Percentiles rank a stretch among this genome's conserved stretches.
Conservation (phyloP, 2,797 vertebrate genomes). For the Peromyscus melanophrys region DNA sequence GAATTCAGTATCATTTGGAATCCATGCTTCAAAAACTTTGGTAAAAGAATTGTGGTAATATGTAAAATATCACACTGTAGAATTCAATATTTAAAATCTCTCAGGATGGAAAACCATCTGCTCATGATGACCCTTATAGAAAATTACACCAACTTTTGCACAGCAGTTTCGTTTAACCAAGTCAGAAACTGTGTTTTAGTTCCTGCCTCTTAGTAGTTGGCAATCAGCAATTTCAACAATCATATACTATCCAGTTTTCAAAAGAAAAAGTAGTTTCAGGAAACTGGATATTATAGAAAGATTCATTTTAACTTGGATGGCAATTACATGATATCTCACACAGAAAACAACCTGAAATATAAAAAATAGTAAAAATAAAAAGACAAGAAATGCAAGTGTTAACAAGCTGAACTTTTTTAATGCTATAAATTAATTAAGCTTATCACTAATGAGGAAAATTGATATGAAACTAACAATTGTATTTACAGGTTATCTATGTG, state of each 20-base stretch:
- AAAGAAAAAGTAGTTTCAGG: constrained; percentile 53
- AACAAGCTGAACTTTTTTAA: constrained; percentile 46
- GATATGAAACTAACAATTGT: constrained; percentile 30
- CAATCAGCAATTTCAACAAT: constrained; percentile 60
- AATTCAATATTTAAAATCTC: constrained; percentile 63
- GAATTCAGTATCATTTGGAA: constrained; percentile 55
- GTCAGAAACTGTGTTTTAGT: constrained; percentile 61
- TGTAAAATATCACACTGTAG: constrained; percentile 20
- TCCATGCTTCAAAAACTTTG: constrained; percentile 34
- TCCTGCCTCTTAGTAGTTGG: neutral
- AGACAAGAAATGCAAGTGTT: neutral
- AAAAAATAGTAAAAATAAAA: constrained; percentile 59
- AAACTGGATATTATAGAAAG: constrained; percentile 57
- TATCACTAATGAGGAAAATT: constrained; percentile 32
- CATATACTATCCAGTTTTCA: constrained; percentile 41
- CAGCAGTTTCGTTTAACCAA: constrained; percentile 54
- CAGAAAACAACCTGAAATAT: constrained; percentile 61
- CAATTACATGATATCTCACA: constrained; percentile 24
- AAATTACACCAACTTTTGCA: constrained; percentile 55
- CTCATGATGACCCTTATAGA: constrained; percentile 61
- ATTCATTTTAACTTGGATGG: constrained; percentile 48
- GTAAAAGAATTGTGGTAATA: constrained; percentile 20
- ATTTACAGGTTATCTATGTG: constrained; percentile 37
- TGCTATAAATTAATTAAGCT: constrained; percentile 56
- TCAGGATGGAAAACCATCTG: constrained; percentile 53